Evolutionary conservation across 1,140 invertebrate genomes (phyloP), one percentile per base, ranked within the genome.

Genomic region (Condylostylus longicornis): DNA sequence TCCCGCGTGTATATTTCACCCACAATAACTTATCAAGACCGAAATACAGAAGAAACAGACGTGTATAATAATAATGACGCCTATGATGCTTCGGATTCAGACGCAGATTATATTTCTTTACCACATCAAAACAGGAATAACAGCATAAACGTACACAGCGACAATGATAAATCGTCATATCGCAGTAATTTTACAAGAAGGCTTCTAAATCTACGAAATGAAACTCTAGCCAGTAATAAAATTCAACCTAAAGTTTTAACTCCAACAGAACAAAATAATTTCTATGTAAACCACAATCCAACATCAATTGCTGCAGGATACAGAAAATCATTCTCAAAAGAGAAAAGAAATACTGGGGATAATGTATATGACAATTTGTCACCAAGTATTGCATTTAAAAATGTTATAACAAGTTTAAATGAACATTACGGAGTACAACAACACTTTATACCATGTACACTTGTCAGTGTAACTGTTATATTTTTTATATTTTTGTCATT

Each of bases 401-500:
- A 35, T 20, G 31, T 35, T 34, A 29, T 45, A 12, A 41, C 18
- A 23, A 27, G 33, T 14, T 19, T 39, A 2, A 22, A 42, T 28
- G 12, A 58, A 54, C 23, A 41, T 37, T n/a, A 56, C 48, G 42
- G 28, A 40, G 14, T 36, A 32, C 69, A 69, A 43, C 70, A 73
- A 45, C 77, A 77, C 47, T 55, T 77, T 30, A 67, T 78, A 12
- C 76, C 76, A 2, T 68, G 75, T 48, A 62, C 69, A 25, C 64
- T 79, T 14, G 64, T 77, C 40, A 67, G 61, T 8, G 59, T 71
- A 22, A 64, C 73, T 13, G 66, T 68, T 37, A 54, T 74, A 47
- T 78, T 79, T 65, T 78, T 79, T 61, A 63, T 70, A 49, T 53
- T 67, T 42, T 58, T 79, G 50, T 71, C 70, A 35, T 64, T 77